Evolutionary conservation across 1,140 invertebrate species (phyloP).

Genomic region (Coboldia fuscipes): DNA sequence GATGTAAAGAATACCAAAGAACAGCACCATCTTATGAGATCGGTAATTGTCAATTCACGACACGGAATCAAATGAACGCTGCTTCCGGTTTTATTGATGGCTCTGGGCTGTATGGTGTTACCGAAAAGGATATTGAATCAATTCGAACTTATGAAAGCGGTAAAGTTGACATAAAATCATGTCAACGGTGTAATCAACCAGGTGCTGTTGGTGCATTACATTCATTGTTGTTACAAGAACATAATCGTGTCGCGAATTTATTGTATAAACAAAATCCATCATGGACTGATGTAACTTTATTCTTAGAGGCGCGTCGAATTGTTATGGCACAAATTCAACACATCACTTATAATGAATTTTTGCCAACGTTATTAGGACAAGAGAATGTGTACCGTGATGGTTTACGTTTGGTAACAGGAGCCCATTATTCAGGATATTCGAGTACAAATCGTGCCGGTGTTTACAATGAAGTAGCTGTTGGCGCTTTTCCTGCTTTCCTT

Average conservation of each 20-base stretch:
- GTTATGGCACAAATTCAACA: constrained; percentile 66
- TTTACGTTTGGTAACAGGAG: constrained; percentile 29
- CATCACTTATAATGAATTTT: constrained; percentile 66
- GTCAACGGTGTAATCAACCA: constrained; percentile 23
- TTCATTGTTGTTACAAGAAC: constrained; percentile 48
- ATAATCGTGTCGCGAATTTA: constrained; percentile 60
- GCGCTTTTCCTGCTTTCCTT: constrained; percentile 50
- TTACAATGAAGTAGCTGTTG: constrained; percentile 48
- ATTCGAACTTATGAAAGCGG: constrained; percentile 54
- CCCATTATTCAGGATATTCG: constrained; percentile 51
- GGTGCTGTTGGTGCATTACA: constrained; percentile 35
- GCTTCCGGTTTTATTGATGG: constrained; percentile 73
- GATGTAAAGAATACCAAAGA: constrained; percentile 50
- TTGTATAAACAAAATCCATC: constrained; percentile 53
- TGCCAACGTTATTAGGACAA: constrained; percentile 52
- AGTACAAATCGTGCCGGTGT: constrained; percentile 55
- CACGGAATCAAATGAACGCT: constrained; percentile 70
- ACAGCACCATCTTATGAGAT: constrained; percentile 41
- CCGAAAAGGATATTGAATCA: constrained; percentile 37
- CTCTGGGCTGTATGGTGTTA: constrained; percentile 66
- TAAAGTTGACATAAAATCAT: constrained; percentile 36
- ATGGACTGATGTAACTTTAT: constrained; percentile 66
- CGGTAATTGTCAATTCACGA: constrained; percentile 40
- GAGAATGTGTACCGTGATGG: constrained; percentile 18
- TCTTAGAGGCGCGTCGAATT: constrained; percentile 54